phyloP scores from a whole-genome alignment of 2,797 vertebrate species.

The Melanotaenia parkinsoni region DNA sequence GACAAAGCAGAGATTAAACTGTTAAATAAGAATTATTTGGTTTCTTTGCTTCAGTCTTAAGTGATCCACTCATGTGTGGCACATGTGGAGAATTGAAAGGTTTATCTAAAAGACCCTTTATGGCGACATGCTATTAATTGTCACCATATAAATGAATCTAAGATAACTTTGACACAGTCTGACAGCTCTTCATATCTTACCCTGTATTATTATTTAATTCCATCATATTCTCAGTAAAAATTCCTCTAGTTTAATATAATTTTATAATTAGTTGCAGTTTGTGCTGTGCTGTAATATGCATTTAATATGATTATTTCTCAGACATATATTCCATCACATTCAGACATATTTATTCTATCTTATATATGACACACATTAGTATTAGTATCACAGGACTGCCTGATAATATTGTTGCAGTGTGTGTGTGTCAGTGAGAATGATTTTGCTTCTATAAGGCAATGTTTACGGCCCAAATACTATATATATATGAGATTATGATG shows the following conservation, averaged over 20 bases:
- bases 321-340: neutral
- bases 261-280: neutral
- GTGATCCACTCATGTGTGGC: neutral
- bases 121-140: neutral
- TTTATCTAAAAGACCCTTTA: neutral
- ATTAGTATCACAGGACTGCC: neutral
- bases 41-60: too few relatives aligned
- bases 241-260: too few relatives aligned
- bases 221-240: neutral
- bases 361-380: neutral
- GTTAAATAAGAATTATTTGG: too few relatives aligned
- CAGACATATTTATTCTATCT: neutral
- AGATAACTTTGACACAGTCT: neutral
- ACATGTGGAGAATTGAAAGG: neutral
- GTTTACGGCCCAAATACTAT: constrained; percentile 39
- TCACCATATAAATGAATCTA: neutral
- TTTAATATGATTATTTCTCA: neutral
- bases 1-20: too few relatives aligned
- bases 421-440: neutral
- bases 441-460: constrained; percentile 6
- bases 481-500: constrained; percentile 20
- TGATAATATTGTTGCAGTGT: neutral
- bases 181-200: neutral
- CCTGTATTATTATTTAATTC: neutral
- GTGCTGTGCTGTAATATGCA: neutral